Evolutionary conservation across 2,888 invertebrate species (phyloP).

Genomic region (Sminthurides aquaticus): DNA sequence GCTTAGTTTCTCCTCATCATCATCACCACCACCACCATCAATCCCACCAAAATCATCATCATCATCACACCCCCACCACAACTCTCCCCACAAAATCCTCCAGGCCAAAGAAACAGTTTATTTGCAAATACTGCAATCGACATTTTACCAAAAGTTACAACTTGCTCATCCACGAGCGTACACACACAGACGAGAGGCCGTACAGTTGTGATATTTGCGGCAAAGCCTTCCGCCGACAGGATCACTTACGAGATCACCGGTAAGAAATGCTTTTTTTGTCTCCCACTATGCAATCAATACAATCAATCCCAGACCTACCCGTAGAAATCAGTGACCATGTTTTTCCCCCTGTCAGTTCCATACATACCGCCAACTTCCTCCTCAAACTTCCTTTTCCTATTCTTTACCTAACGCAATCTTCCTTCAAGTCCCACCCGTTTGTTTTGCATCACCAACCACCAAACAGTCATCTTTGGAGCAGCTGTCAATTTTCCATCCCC

Average conservation of each 20-base stretch:
- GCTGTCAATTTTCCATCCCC: too few relatives aligned
- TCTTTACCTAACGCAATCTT: background rate
- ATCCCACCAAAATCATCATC: slow-evolving; percentile 14
- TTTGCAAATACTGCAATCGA: slow-evolving; percentile 34
- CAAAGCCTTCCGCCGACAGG: slow-evolving; percentile 94
- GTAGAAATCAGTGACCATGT: too few relatives aligned
- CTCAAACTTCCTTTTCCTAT: background rate
- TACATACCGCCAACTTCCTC: too few relatives aligned
- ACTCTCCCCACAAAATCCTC: slow-evolving; percentile 18
- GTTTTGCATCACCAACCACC: too few relatives aligned
- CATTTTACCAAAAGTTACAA: slow-evolving; percentile 33
- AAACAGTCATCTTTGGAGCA: too few relatives aligned
- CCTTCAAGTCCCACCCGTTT: too few relatives aligned
- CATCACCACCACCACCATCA: slow-evolving; percentile 13
- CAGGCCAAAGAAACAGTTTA: slow-evolving; percentile 33
- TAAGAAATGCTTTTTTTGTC: slow-evolving; percentile 18
- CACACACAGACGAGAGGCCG: slow-evolving; percentile 37
- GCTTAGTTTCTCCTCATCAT: background rate
- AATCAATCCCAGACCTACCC: too few relatives aligned
- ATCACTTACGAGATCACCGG: slow-evolving; percentile 85
- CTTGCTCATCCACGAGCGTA: slow-evolving; percentile 35
- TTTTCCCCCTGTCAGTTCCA: too few relatives aligned
- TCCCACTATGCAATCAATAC: too few relatives aligned
- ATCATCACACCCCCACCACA: slow-evolving; percentile 2
- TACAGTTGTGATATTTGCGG: slow-evolving; percentile 96